Evolutionary conservation across 2,113 vertebrate species (phyloP).

Genomic region (Thymallus thymallus): DNA sequence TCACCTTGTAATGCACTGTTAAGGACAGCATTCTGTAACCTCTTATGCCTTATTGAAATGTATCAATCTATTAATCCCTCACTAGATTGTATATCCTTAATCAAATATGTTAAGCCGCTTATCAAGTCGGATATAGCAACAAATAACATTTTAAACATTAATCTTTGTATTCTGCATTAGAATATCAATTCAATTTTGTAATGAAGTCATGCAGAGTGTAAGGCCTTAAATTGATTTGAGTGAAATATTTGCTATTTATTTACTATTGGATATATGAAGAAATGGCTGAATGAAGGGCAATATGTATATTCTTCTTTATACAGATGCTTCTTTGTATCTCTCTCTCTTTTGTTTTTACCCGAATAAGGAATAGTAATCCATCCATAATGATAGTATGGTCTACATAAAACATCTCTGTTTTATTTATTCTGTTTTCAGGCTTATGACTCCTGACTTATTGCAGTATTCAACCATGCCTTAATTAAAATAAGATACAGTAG

Average conservation of each 20-base stretch:
- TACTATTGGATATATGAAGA: conserved; percentile 40
- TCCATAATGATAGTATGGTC: conserved; percentile 6
- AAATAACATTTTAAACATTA: conserved; percentile 13
- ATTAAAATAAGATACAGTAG: background rate
- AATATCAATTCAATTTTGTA: conserved; percentile 35
- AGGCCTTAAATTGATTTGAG: conserved; percentile 8
- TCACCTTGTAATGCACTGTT: conserved; percentile 44
- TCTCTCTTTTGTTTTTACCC: conserved; percentile 48
- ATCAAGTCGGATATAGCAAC: background rate
- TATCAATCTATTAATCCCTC: background rate
- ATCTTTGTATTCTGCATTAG: conserved; percentile 29
- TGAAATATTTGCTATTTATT: conserved; percentile 58
- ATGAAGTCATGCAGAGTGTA: conserved; percentile 30
- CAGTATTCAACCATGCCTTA: background rate
- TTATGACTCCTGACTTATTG: background rate
- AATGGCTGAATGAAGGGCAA: conserved; percentile 26
- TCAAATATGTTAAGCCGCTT: conserved; percentile 36
- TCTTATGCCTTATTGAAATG: conserved; percentile 47
- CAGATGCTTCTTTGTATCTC: conserved; percentile 47
- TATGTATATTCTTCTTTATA: conserved; percentile 46
- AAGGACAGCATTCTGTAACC: conserved; percentile 25
- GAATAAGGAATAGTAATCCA: conserved; percentile 17
- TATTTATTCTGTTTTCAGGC: background rate
- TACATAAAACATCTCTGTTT: conserved; percentile 3
- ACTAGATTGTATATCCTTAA: conserved; percentile 31